These are phyloP conservation scores for Mesoligia furuncula DNA, from an alignment of 2,888 invertebrate genomes.

Conservation along the genomic window DNA sequence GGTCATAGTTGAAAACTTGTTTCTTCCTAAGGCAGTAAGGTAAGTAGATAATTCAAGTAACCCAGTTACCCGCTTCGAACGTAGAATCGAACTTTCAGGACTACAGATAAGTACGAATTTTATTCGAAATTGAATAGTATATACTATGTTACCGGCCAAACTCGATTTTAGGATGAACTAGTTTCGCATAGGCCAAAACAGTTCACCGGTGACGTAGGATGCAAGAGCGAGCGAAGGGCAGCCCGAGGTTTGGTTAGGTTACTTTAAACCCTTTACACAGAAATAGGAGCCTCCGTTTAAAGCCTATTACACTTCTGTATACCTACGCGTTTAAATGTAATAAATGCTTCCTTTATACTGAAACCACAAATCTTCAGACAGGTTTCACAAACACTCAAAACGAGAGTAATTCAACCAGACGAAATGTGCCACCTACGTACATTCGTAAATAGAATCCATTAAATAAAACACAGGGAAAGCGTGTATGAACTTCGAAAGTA, in stretches of 20 bases:
- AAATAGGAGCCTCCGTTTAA: too few relatives aligned
- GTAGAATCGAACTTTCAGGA: background rate
- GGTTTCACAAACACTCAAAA: constrained; percentile 2
- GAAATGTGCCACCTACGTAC: constrained; percentile 3
- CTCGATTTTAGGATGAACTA: too few relatives aligned
- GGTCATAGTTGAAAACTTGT: background rate
- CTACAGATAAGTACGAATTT: background rate
- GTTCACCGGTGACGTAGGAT: too few relatives aligned
- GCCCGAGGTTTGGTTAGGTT: too few relatives aligned
- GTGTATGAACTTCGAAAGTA: constrained; percentile 27
- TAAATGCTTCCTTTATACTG: background rate
- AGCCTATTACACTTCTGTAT: background rate
- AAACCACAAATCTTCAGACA: background rate
- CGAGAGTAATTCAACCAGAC: background rate
- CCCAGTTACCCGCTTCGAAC: background rate
- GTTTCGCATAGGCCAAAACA: too few relatives aligned
- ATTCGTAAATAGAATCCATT: constrained; percentile 38
- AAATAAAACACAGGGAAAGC: constrained; percentile 34
- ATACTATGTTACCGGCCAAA: too few relatives aligned
- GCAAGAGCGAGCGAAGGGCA: too few relatives aligned
- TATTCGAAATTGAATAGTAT: background rate
- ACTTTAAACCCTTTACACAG: too few relatives aligned
- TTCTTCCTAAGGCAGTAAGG: background rate
- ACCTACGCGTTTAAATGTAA: background rate
- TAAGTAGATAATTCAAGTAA: background rate